Evolutionary conservation across 1,140 invertebrate genomes (phyloP).

Genomic region (Portunus trituberculatus): DNA sequence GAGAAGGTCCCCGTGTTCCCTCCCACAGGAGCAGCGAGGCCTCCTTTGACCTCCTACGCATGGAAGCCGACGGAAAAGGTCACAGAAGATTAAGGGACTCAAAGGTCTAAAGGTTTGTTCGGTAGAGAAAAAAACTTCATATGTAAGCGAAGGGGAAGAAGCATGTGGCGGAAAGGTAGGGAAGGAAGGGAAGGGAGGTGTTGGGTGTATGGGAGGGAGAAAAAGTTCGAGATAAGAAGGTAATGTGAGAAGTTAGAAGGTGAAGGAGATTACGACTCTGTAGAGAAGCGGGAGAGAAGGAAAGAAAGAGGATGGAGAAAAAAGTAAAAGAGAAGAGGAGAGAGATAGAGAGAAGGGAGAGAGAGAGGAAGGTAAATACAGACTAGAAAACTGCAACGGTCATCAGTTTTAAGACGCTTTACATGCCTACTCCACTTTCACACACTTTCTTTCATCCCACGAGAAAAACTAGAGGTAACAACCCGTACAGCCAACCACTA

Average conservation of each 20-base stretch:
- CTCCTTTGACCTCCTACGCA: neutral
- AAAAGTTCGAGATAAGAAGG: neutral
- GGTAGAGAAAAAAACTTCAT: neutral
- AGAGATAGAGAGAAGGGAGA: neutral
- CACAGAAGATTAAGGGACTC: neutral
- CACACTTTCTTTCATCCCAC: neutral
- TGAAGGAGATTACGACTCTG: neutral
- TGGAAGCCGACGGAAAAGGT: neutral
- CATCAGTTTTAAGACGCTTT: neutral
- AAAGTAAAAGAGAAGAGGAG: neutral
- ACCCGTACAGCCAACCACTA: neutral
- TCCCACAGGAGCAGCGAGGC: neutral
- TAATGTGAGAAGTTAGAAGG: slow-evolving; percentile 2
- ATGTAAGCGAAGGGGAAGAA: neutral
- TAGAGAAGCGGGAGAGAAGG: neutral
- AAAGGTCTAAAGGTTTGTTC: neutral
- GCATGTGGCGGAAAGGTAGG: neutral
- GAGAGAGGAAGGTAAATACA: neutral
- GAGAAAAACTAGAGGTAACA: neutral
- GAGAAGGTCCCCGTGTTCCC: no score
- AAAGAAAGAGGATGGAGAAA: neutral
- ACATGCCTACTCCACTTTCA: neutral
- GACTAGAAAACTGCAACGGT: neutral
- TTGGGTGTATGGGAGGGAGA: neutral
- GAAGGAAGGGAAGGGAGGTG: slow-evolving; percentile 6